A percentile compares a stretch with the other conserved stretches of the same genome.
These are phyloP conservation scores for Tachysurus vachellii DNA, from an alignment of 2,113 vertebrate genomes.

Conservation along the genomic window DNA sequence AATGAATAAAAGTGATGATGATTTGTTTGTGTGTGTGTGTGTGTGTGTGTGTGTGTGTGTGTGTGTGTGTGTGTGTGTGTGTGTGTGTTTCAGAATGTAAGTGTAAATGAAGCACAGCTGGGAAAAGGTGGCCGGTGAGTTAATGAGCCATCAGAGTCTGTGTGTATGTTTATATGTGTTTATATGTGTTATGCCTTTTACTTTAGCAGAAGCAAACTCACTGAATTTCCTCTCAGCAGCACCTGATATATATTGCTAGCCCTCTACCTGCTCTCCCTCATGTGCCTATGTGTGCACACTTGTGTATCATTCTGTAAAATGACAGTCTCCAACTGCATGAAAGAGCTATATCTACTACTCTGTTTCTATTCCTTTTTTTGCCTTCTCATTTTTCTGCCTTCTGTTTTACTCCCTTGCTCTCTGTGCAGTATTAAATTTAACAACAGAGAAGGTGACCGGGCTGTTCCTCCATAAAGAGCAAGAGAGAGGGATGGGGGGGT, in stretches of 20 bases:
- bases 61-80: constrained; percentile 52
- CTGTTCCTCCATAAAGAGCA: constrained; percentile 75
- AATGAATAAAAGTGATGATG: too few species aligned
- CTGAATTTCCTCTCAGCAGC: constrained; percentile 47
- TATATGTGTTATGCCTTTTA: constrained; percentile 49
- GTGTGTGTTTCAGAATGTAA: constrained; percentile 23
- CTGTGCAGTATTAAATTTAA: constrained; percentile 75
- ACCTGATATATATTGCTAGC: constrained; percentile 15
- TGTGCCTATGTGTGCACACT: constrained; percentile 21
- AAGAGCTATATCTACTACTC: constrained; percentile 58
- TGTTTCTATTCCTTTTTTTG: constrained; percentile 31
- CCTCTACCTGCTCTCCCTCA: neutral
- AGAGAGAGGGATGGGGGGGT: constrained; percentile 33
- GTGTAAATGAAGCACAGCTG: constrained; percentile 48
- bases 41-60: constrained; percentile 34
- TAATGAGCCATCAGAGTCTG: constrained; percentile 66
- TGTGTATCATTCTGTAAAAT: constrained; percentile 57
- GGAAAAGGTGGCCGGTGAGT: constrained; percentile 72
- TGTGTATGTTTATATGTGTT: constrained; percentile 47
- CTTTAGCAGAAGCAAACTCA: constrained; percentile 49
- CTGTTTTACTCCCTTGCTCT: constrained; percentile 24
- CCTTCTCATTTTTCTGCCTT: constrained; percentile 24
- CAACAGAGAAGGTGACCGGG: constrained; percentile 78
- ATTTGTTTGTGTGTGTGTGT: neutral
- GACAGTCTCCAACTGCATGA: constrained; percentile 58